Percentiles rank a stretch among this genome's conserved stretches.
phyloP scores from a whole-genome alignment of 2,797 vertebrate genomes.

The Rhinoraja longicauda region DNA sequence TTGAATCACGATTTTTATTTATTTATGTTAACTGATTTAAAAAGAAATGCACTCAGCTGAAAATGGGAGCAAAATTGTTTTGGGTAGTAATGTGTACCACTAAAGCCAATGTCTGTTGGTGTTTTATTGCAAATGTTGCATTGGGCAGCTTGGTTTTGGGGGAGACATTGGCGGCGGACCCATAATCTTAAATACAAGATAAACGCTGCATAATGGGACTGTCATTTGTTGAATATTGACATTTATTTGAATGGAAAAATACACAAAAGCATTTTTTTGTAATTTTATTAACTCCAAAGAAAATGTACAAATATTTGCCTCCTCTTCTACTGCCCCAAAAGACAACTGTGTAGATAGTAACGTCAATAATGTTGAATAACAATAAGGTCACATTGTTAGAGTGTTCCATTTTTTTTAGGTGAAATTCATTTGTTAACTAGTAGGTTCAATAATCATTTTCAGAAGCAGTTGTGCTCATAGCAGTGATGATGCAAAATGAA shows the following conservation, averaged over 20 bases:
- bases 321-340: not conserved
- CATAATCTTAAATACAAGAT: not conserved
- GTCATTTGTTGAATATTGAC: not conserved
- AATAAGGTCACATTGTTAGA: not conserved
- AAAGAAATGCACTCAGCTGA: not conserved
- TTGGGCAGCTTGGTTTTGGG: not conserved
- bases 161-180: not conserved
- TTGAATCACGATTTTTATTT: not conserved
- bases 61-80: not conserved
- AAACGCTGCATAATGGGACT: not conserved
- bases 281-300: not conserved
- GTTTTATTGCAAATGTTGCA: not conserved
- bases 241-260: not conserved
- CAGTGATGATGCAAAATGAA: conserved; percentile 5
- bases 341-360: not conserved
- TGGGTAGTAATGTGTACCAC: not conserved
- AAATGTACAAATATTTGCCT: not conserved
- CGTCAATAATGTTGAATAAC: not conserved
- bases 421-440: not conserved
- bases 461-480: not conserved
- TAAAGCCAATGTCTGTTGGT: not conserved
- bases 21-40: not conserved
- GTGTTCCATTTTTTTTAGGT: not conserved
- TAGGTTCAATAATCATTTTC: conserved; percentile 1
- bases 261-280: not conserved